A percentile compares a stretch with the other conserved stretches of the same genome.
phyloP scores from a whole-genome alignment of 2,888 invertebrate species.

The Lepidonotus clava region DNA sequence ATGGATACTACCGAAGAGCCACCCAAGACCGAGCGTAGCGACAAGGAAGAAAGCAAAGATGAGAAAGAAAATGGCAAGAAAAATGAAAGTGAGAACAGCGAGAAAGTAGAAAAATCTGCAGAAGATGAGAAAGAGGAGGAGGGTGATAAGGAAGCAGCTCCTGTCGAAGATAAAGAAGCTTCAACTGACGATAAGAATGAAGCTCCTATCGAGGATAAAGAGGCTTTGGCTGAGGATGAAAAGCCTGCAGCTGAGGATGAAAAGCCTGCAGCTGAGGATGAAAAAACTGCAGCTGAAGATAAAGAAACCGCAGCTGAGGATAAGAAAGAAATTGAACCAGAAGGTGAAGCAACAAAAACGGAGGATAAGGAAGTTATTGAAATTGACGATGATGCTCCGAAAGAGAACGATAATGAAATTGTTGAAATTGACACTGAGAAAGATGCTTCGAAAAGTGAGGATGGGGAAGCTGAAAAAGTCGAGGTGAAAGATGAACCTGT shows the following conservation, averaged over 20 bases:
- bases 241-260: background rate
- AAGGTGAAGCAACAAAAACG: background rate
- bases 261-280: background rate
- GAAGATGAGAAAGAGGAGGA: background rate
- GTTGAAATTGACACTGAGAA: background rate
- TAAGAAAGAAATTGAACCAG: background rate
- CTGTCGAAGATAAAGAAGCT: background rate
- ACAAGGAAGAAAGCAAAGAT: background rate
- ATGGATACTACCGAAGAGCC: too few relatives aligned
- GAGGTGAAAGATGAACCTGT: too few relatives aligned
- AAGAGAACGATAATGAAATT: background rate
- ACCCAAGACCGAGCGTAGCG: too few relatives aligned
- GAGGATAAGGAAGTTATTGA: background rate
- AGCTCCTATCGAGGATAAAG: background rate
- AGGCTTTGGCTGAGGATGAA: background rate
- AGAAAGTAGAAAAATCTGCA: background rate
- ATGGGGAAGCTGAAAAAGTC: background rate
- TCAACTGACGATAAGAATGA: background rate
- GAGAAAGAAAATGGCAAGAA: background rate
- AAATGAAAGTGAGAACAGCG: background rate
- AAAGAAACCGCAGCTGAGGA: background rate
- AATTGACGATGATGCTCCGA: background rate
- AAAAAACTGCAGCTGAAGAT: background rate
- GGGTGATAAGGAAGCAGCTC: background rate
- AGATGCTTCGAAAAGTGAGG: background rate